These are phyloP conservation scores for Dysmachus trigonus DNA, from an alignment of 2,888 invertebrate genomes.

Conservation along the genomic window DNA sequence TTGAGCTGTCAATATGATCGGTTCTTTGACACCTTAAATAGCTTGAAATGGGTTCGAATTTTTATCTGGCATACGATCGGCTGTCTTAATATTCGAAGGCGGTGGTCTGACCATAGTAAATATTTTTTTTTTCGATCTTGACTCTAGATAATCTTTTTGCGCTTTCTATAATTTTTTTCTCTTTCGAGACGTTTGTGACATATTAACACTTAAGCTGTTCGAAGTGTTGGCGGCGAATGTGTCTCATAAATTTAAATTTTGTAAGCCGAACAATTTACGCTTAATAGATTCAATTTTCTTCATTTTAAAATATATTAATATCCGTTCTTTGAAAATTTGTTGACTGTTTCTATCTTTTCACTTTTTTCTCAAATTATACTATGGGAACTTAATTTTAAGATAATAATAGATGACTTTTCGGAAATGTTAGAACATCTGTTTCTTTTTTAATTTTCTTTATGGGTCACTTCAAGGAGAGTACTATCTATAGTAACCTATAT, in stretches of 20 bases:
- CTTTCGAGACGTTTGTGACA: background rate
- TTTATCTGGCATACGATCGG: background rate
- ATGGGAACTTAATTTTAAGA: background rate
- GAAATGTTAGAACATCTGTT: background rate
- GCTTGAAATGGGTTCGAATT: background rate
- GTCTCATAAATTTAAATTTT: background rate
- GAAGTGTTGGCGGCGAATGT: background rate
- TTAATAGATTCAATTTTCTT: background rate
- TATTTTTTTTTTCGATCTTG: background rate
- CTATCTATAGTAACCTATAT: background rate
- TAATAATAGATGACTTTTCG: background rate
- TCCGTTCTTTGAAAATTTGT: background rate
- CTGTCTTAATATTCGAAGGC: background rate
- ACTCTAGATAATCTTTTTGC: background rate
- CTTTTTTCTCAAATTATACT: background rate
- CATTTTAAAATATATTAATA: background rate
- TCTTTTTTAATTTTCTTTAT: background rate
- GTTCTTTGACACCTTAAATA: background rate
- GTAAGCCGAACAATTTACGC: background rate
- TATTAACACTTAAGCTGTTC: background rate
- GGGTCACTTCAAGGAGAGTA: background rate
- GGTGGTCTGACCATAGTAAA: background rate
- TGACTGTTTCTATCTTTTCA: background rate
- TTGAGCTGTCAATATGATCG: background rate
- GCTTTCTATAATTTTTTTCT: background rate